These are phyloP conservation scores for Masticophis lateralis DNA, from an alignment of 2,797 vertebrate genomes.

Conservation along the genomic window DNA sequence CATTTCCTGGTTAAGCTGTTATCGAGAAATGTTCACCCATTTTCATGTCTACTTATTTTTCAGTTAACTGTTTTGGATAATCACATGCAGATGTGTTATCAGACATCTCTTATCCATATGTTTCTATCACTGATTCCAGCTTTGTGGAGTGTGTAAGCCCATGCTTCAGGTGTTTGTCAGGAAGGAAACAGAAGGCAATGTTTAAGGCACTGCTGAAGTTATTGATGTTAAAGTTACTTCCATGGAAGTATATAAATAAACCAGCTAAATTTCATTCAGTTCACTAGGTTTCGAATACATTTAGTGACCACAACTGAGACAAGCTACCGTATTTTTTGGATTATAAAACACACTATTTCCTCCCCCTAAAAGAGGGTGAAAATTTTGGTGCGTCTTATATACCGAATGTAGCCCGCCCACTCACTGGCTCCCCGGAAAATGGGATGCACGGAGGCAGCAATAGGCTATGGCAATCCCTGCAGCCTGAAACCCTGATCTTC, in stretches of 20 bases:
- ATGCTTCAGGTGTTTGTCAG: not conserved
- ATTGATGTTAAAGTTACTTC: not conserved
- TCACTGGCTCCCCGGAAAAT: too few relatives aligned
- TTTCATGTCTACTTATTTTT: constrained; percentile 23
- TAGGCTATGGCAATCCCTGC: too few relatives aligned
- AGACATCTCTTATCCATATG: not conserved
- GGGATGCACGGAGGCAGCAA: too few relatives aligned
- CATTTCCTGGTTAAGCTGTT: not conserved
- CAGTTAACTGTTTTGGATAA: not conserved
- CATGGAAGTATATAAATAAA: not conserved
- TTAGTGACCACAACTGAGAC: not conserved
- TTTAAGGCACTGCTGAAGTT: not conserved
- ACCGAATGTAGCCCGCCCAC: too few relatives aligned
- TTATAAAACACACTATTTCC: too few relatives aligned
- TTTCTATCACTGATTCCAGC: not conserved
- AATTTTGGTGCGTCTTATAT: too few relatives aligned
- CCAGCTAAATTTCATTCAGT: not conserved
- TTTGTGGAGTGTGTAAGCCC: not conserved
- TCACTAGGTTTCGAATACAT: not conserved
- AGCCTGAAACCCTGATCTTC: too few relatives aligned
- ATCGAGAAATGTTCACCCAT: not conserved
- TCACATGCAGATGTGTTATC: constrained; percentile 1
- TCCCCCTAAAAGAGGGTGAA: too few relatives aligned
- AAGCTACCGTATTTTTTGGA: not conserved
- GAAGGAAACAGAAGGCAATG: not conserved